Evolutionary conservation across 2,888 invertebrate species (phyloP).

Genomic region (Pammene fasciana): DNA sequence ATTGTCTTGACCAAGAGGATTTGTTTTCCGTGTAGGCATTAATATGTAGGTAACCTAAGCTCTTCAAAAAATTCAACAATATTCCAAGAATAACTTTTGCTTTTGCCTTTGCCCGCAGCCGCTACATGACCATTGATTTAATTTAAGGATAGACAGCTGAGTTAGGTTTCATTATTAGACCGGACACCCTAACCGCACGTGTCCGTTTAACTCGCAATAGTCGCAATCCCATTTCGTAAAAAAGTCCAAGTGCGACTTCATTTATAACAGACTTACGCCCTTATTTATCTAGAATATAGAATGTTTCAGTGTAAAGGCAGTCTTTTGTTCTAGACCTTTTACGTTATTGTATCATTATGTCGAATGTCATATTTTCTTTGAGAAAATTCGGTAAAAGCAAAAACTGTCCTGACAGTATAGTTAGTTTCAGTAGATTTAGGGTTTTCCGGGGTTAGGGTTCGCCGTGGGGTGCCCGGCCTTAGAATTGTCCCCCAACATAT

Average conservation of each 20-base stretch:
- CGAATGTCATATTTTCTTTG: background rate
- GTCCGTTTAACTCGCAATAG: background rate
- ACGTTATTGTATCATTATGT: background rate
- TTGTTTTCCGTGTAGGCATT: too few relatives aligned
- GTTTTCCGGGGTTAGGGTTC: too few relatives aligned
- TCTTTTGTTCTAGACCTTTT: background rate
- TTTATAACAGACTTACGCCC: background rate
- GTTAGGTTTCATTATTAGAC: slow-evolving; percentile 22
- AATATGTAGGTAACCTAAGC: too few relatives aligned
- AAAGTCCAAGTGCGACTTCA: background rate
- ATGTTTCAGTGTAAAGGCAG: background rate
- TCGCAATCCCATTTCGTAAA: too few relatives aligned
- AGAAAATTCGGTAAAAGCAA: background rate
- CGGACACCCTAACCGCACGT: slow-evolving; percentile 17
- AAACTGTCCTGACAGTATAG: background rate
- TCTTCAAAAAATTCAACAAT: too few relatives aligned
- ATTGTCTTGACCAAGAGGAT: too few relatives aligned
- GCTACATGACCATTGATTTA: slow-evolving; percentile 15
- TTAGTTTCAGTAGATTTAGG: background rate
- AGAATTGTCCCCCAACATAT: too few relatives aligned
- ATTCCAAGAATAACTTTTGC: background rate
- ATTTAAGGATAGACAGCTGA: slow-evolving; percentile 19
- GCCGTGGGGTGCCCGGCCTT: too few relatives aligned
- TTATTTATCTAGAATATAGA: background rate
- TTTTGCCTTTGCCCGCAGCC: too few relatives aligned